A percentile compares a stretch with the other conserved stretches of the same genome.
Evolutionary conservation across 2,888 invertebrate genomes (phyloP).

Genomic region (Tachina fera): DNA sequence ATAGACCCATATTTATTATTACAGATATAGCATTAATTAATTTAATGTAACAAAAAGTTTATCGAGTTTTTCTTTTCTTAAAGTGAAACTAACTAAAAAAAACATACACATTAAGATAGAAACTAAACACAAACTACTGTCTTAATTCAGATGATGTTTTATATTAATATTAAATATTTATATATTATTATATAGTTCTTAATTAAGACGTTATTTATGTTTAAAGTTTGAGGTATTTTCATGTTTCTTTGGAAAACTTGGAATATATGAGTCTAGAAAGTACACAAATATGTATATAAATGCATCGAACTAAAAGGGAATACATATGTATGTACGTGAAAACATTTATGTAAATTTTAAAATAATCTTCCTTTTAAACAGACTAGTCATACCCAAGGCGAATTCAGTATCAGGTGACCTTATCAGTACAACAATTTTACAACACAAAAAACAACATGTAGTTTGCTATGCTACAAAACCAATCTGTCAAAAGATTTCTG

Average conservation of each 20-base stretch:
- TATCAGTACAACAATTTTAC: no score
- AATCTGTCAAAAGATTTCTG: no score
- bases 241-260: slow-evolving; percentile 45
- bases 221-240: slow-evolving; percentile 59
- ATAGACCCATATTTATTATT: no score
- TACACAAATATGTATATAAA: slow-evolving; percentile 48
- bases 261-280: slow-evolving; percentile 30
- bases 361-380: background rate
- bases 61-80: slow-evolving; percentile 16
- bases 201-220: slow-evolving; percentile 29
- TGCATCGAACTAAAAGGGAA: slow-evolving; percentile 33
- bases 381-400: slow-evolving; percentile 23
- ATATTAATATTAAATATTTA: slow-evolving; percentile 28
- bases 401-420: no score
- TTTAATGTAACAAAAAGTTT: slow-evolving; percentile 42
- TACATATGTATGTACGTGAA: slow-evolving; percentile 5
- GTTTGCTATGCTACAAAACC: no score
- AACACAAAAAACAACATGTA: no score
- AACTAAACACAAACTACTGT: slow-evolving; percentile 28
- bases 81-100: slow-evolving; percentile 32
- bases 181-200: slow-evolving; percentile 11
- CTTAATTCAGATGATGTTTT: slow-evolving; percentile 17
- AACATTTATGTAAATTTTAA: background rate
- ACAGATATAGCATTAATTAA: slow-evolving; percentile 51
- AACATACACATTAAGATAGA: slow-evolving; percentile 15